Evolutionary conservation across 2,888 invertebrate genomes (phyloP).

Genomic region (Chrysolina americana): DNA sequence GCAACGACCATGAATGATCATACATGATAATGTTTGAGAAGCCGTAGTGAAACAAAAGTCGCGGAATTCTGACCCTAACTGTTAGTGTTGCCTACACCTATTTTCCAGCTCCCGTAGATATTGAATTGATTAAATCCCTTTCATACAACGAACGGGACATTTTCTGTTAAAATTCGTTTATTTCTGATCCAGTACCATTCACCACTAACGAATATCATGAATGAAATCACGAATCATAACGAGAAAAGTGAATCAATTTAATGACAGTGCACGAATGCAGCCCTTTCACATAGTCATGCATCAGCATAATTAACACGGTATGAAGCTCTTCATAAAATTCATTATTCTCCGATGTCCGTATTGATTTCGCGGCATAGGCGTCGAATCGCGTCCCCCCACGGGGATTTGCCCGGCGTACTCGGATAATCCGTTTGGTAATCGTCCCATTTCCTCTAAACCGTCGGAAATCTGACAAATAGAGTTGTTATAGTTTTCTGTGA

Average conservation of each 20-base stretch:
- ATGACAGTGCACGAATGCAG: background rate
- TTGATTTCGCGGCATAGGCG: constrained; percentile 18
- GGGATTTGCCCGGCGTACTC: background rate
- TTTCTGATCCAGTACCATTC: background rate
- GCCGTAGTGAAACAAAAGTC: too few species aligned
- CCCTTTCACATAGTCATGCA: constrained; percentile 4
- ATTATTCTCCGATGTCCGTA: constrained; percentile 1
- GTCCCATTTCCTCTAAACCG: background rate
- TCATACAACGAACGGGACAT: background rate
- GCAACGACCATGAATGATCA: too few species aligned
- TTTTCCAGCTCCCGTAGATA: background rate
- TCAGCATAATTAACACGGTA: constrained; percentile 2
- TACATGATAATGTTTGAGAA: too few species aligned
- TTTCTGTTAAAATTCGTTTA: background rate
- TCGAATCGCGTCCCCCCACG: background rate
- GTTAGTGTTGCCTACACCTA: too few species aligned
- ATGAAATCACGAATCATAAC: constrained; percentile 7
- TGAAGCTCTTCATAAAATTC: constrained; percentile 16
- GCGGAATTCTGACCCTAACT: too few species aligned
- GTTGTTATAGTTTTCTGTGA: too few species aligned
- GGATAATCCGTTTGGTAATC: background rate
- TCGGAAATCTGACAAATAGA: too few species aligned
- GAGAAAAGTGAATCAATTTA: constrained; percentile 2
- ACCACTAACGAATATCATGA: constrained; percentile 8
- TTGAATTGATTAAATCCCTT: background rate